A percentile compares a stretch with the other conserved stretches of the same genome.
Evolutionary conservation across 2,797 vertebrate genomes (phyloP).

Genomic region (Anguilla obscura): DNA sequence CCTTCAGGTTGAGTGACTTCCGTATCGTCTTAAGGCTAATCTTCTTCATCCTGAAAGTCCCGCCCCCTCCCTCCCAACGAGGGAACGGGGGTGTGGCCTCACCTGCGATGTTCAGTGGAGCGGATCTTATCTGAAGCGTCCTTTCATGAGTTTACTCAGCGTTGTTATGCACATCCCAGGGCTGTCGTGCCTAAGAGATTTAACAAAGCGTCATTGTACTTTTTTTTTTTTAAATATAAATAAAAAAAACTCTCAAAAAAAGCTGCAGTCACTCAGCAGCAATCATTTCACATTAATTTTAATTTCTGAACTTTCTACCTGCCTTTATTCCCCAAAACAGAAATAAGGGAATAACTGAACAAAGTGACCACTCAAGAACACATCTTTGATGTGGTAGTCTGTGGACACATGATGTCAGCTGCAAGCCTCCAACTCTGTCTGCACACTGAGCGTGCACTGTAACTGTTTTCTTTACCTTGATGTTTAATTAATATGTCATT

Average conservation of each 20-base stretch:
- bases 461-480: neutral
- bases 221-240: neutral
- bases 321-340: neutral
- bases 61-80: conserved; percentile 39
- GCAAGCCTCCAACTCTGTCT: neutral
- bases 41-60: conserved; percentile 84
- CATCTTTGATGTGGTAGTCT: neutral
- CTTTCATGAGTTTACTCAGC: conserved; percentile 58
- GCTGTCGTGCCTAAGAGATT: conserved; percentile 69
- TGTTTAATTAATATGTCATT: neutral
- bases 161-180: conserved; percentile 61
- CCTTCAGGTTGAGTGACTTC: conserved; percentile 86
- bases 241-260: neutral
- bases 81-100: conserved; percentile 37
- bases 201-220: conserved; percentile 34
- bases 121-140: conserved; percentile 50
- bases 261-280: neutral
- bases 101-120: conserved; percentile 35
- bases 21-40: conserved; percentile 87
- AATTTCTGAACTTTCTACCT: neutral
- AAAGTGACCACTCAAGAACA: neutral
- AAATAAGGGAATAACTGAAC: neutral
- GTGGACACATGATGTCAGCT: neutral
- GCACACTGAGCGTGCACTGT: neutral
- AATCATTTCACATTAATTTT: neutral